Conservation (phyloP, 2,888 invertebrate genomes). For the Xestia c-nigrum region DNA sequence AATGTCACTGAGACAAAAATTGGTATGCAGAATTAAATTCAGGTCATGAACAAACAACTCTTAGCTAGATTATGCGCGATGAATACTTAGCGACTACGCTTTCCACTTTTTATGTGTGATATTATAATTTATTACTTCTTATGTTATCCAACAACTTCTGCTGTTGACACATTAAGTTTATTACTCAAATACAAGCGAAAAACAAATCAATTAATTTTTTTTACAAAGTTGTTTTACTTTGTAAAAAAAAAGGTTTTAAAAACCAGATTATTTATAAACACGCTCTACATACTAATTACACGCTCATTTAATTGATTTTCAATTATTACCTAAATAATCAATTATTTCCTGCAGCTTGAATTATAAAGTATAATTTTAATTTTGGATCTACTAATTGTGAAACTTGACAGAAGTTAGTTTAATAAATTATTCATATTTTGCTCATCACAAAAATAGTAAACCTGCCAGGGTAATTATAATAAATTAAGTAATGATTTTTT, state of each 20-base stretch:
- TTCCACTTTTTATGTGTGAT: conserved; percentile 50
- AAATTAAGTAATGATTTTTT: background rate
- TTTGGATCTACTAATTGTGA: conserved; percentile 24
- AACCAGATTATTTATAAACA: conserved; percentile 1
- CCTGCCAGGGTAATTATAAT: background rate
- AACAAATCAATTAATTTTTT: background rate
- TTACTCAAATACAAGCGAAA: conserved; percentile 15
- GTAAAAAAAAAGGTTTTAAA: background rate
- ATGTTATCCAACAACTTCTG: conserved; percentile 32
- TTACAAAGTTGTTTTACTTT: background rate
- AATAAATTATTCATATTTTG: conserved; percentile 46
- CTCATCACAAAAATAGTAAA: background rate
- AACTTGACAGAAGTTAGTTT: conserved; percentile 39
- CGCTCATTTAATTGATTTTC: conserved; percentile 44
- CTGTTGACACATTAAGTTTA: conserved; percentile 31
- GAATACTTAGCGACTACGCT: conserved; percentile 64
- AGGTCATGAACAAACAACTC: conserved; percentile 84
- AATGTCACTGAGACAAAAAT: conserved; percentile 75
- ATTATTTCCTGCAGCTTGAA: conserved; percentile 36
- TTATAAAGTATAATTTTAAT: conserved; percentile 29
- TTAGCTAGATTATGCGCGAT: conserved; percentile 80
- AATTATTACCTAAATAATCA: conserved; percentile 32
- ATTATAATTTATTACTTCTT: conserved; percentile 44
- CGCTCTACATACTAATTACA: conserved; percentile 23
- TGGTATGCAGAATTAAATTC: conserved; percentile 81